A percentile compares a stretch with the other conserved stretches of the same genome.
These are phyloP conservation scores for Choloepus hoffmanni DNA, from an alignment of 2,113 vertebrate species.

Conservation along the genomic window DNA sequence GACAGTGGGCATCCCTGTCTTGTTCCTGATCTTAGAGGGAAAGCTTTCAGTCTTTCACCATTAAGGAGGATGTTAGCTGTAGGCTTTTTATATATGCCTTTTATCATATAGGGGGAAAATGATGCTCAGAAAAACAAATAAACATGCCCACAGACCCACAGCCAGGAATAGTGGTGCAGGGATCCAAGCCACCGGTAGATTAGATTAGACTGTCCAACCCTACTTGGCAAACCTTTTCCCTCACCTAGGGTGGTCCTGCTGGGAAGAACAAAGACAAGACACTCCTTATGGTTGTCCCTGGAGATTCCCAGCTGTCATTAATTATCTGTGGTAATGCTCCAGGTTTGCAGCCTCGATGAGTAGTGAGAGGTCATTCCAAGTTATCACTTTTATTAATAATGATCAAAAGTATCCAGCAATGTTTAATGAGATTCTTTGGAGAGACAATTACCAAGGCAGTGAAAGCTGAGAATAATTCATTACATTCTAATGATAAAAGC, in stretches of 20 bases:
- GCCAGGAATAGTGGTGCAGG: background rate
- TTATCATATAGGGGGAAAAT: background rate
- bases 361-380: constrained; percentile 28
- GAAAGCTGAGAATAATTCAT: constrained; percentile 72
- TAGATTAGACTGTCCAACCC: no score
- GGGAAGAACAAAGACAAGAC: background rate
- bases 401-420: constrained; percentile 68
- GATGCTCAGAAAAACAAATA: background rate
- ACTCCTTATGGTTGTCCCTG: background rate
- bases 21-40: no score
- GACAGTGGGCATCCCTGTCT: no score
- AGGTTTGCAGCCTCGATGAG: constrained; percentile 9
- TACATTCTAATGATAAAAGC: constrained; percentile 60
- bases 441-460: constrained; percentile 69
- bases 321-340: background rate
- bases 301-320: background rate
- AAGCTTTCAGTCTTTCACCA: no score
- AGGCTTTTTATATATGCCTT: no score
- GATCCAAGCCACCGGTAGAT: background rate
- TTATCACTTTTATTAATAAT: constrained; percentile 74
- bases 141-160: no score
- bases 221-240: background rate
- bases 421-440: constrained; percentile 71
- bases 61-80: no score
- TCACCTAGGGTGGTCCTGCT: background rate